These are phyloP conservation scores for Craseonycteris thonglongyai DNA, from an alignment of 2,113 vertebrate species.

Conservation along the genomic window DNA sequence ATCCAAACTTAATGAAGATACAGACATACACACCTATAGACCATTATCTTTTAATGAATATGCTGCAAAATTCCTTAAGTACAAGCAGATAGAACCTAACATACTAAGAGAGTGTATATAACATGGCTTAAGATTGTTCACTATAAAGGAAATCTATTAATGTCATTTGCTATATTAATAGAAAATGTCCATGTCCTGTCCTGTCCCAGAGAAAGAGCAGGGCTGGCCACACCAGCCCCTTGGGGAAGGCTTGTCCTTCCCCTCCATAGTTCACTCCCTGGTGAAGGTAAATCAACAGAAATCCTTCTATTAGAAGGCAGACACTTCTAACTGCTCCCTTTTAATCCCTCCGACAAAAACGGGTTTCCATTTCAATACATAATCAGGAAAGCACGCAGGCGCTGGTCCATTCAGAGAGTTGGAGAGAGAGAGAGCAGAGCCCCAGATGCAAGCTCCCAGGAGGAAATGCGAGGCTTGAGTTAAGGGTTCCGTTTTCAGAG, in stretches of 20 bases:
- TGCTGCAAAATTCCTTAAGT: neutral
- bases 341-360: neutral
- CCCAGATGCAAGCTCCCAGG: neutral
- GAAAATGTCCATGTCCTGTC: neutral
- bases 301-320: no score
- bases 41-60: neutral
- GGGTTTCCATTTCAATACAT: neutral
- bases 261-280: neutral
- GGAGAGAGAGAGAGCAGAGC: neutral
- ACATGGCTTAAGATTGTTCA: neutral
- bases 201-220: neutral
- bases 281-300: neutral
- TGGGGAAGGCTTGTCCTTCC: neutral
- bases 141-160: neutral
- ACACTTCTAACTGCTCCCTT: neutral
- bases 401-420: neutral
- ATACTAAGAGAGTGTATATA: neutral
- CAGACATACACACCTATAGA: neutral
- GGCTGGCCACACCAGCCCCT: neutral
- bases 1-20: neutral
- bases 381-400: neutral
- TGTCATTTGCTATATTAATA: neutral
- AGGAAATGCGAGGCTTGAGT: neutral
- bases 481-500: neutral
- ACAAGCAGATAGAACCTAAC: neutral